These are phyloP conservation scores for Noctua comes DNA, from an alignment of 2,888 invertebrate genomes.

Conservation along the genomic window DNA sequence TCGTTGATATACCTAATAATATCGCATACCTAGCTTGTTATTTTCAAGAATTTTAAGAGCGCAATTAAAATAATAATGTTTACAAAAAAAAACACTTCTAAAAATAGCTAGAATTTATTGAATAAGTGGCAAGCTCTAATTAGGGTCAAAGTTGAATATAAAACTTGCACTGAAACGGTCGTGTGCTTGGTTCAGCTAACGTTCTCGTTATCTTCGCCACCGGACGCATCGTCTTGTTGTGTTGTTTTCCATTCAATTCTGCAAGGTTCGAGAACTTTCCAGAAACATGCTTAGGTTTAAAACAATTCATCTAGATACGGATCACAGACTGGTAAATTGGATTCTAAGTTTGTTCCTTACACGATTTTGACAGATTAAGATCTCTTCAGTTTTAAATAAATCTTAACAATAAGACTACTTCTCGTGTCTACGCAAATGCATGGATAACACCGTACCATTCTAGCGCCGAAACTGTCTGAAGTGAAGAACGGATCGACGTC, in stretches of 20 bases:
- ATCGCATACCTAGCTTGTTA: neutral
- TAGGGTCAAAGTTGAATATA: conserved; percentile 24
- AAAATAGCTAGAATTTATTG: conserved; percentile 25
- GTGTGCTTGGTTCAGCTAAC: conserved; percentile 28
- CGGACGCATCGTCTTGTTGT: conserved; percentile 20
- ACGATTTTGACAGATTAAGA: neutral
- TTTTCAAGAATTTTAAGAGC: neutral
- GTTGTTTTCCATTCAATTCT: conserved; percentile 34
- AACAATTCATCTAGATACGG: neutral
- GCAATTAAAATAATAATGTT: neutral
- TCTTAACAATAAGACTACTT: conserved; percentile 20
- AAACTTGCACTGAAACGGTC: conserved; percentile 21
- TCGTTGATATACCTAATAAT: neutral
- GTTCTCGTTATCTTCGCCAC: conserved; percentile 13
- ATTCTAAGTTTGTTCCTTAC: neutral
- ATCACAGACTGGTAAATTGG: conserved; percentile 6
- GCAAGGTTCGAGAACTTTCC: conserved; percentile 42
- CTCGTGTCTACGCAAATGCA: conserved; percentile 44
- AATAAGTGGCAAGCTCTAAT: conserved; percentile 37
- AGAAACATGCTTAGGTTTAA: neutral
- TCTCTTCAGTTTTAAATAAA: neutral
- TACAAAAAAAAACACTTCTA: conserved; percentile 4
- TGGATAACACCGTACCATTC: conserved; percentile 42
- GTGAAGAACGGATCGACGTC: conserved; percentile 79
- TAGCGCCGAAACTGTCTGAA: conserved; percentile 75